Evolutionary conservation across 2,113 vertebrate genomes (phyloP), one percentile per base, ranked within the genome.

Genomic region (Platichthys flesus): DNA sequence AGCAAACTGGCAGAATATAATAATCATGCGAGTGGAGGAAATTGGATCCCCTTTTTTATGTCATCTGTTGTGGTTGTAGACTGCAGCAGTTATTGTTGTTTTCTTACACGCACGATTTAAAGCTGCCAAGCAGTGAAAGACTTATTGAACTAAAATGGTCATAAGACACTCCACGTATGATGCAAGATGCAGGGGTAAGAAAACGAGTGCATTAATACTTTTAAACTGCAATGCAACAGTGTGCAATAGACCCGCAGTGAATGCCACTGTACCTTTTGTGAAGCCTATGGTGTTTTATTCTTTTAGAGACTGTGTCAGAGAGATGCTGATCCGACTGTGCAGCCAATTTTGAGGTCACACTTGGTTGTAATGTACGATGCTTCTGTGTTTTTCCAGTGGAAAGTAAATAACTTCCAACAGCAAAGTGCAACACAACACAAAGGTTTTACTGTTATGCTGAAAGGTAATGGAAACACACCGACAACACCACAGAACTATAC

Each of bases 401-500:
- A 45, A 37, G 51, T 40, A 40, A 74, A 26, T 15, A 3, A 15
- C 35, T 62, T 60, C 62, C 13, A 56, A 54, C 61, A 59, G 52
- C 9, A 28, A 66, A 52, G 51, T 63, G 49, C 35, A 67, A 31
- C 35, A n/a, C 23, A 42, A 35, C 49, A 26, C 56, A 16, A 4
- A 56, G 37, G n/a, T 31, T 31, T 77, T 64, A 78, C 47, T 59
- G 31, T 69, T 76, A 23, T 57, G 68, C 70, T 10, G 21, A 60
- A 40, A 56, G 55, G 67, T 45, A 74, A 81, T 75, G 28, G 59
- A 79, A 79, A 67, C 58, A 67, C 57, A n/a, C 54, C 69, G 51
- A 62, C 61, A 82, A 14, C 15, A 65, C 54, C 28, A 45, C 63
- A n/a, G 59, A 58, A 70, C 18, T 58, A 66, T 31, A 31, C 8